Evolutionary conservation across 2,888 invertebrate genomes (phyloP).

Genomic region (Eustalomyia histrio): DNA sequence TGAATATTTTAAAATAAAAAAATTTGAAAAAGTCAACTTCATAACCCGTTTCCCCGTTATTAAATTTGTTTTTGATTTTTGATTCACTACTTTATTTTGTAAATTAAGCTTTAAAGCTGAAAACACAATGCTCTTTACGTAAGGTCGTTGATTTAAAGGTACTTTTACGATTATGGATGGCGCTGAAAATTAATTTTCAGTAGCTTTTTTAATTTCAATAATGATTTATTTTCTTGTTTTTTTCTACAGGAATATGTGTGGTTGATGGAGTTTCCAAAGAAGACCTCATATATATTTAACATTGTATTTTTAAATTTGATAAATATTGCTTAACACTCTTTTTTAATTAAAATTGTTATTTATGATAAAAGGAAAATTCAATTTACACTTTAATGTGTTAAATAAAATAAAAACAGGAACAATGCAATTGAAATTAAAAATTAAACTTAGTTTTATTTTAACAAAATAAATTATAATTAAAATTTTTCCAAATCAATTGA

Average conservation of each 20-base stretch:
- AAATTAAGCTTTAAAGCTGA: constrained; percentile 41
- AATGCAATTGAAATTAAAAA: constrained; percentile 53
- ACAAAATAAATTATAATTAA: constrained; percentile 47
- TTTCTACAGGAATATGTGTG: constrained; percentile 24
- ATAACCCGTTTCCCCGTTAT: too few relatives aligned
- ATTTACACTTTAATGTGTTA: constrained; percentile 16
- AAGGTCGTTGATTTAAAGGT: constrained; percentile 35
- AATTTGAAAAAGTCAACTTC: too few relatives aligned
- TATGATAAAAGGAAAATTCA: constrained; percentile 26
- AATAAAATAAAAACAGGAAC: constrained; percentile 54
- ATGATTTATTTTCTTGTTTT: neutral
- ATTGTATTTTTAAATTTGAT: constrained; percentile 32
- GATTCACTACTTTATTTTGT: neutral
- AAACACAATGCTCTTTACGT: constrained; percentile 42
- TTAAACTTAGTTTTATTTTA: constrained; percentile 33
- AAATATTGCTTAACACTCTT: constrained; percentile 50
- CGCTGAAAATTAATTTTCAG: constrained; percentile 11
- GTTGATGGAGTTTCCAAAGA: neutral
- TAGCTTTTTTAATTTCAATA: neutral
- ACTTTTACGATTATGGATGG: constrained; percentile 44
- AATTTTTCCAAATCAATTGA: constrained; percentile 50
- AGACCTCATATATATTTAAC: constrained; percentile 19
- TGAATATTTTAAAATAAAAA: too few relatives aligned
- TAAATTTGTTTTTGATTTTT: too few relatives aligned
- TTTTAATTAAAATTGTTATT: neutral